phyloP scores from a whole-genome alignment of 35 echinoderm and acorn worm species.

The Amphiura filiformis region DNA sequence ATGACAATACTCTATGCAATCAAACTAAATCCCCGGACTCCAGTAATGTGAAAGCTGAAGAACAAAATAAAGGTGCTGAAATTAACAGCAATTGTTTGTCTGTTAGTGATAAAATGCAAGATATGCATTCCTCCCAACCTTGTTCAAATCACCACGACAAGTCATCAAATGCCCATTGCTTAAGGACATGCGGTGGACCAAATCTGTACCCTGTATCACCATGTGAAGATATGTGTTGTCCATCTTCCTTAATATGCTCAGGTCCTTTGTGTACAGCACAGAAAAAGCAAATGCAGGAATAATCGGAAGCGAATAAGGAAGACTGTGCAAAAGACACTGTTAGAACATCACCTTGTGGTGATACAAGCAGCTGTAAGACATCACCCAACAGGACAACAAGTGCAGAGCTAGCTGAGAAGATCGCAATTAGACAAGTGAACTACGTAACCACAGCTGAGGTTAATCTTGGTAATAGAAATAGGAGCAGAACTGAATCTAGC shows the following conservation, averaged over 20 bases:
- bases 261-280: neutral
- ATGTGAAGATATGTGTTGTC: neutral
- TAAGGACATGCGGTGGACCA: neutral
- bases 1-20: neutral
- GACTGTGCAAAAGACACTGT: too few relatives aligned
- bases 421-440: neutral
- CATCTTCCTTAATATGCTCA: neutral
- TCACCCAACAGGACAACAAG: neutral
- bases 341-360: too few relatives aligned
- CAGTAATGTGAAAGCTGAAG: neutral
- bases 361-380: neutral
- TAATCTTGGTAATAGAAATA: neutral
- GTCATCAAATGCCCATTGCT: neutral
- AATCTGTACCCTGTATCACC: neutral
- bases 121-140: neutral
- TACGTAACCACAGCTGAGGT: neutral
- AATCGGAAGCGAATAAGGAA: neutral
- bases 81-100: neutral
- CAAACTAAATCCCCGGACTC: neutral
- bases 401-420: neutral
- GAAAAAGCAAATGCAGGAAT: neutral
- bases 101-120: neutral
- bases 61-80: neutral
- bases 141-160: neutral
- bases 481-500: neutral